Evolutionary conservation across 2,797 vertebrate species (phyloP), one percentile per base, ranked within the genome.

Genomic region (Pygocentrus nattereri): DNA sequence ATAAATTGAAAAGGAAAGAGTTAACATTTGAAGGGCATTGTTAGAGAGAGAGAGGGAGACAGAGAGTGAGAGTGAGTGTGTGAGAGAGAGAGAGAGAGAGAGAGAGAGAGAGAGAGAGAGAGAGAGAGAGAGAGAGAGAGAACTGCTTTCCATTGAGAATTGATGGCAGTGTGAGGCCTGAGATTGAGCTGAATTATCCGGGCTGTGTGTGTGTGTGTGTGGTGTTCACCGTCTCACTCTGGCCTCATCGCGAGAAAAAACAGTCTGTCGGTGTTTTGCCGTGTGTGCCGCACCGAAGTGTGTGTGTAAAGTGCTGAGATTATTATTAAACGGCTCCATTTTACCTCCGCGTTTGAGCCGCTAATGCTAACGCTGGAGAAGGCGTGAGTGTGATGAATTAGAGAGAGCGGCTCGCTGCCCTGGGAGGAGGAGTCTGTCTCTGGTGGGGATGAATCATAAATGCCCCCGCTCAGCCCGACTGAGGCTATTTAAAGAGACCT

Each of bases 1-100:
- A n/a, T n/a, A n/a, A n/a, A n/a, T n/a, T n/a, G n/a, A n/a, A 30
- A 34, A 31, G 15, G 38, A 82, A 88, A 87, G 89, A 85, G 86
- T 90, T 89, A 90, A 87, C 74, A 79, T 81, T 68, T 78, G 62
- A 82, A n/a, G n/a, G n/a, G n/a, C n/a, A n/a, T n/a, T n/a, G n/a
- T n/a, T n/a, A n/a, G n/a, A n/a, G n/a, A n/a, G 65, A 74, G 52
- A 68, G 56, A 64, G 81, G 68, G 54, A n/a, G n/a, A n/a, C n/a
- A n/a, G 62, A 74, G 79, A 62, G 34, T 31, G 38, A 38, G 79
- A 76, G 64, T 59, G n/a, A n/a, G n/a, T n/a, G n/a, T n/a, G n/a
- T 41, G 70, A 49, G 65, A 25, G 76, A 76, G 4, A 64, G 21
- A 41, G 54, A 49, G 56, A 59, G 65, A 52, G 75, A 75, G 56